Evolutionary conservation across 2,113 vertebrate species (phyloP), one percentile per base, ranked within the genome.

Genomic region (Rissa tridactyla): DNA sequence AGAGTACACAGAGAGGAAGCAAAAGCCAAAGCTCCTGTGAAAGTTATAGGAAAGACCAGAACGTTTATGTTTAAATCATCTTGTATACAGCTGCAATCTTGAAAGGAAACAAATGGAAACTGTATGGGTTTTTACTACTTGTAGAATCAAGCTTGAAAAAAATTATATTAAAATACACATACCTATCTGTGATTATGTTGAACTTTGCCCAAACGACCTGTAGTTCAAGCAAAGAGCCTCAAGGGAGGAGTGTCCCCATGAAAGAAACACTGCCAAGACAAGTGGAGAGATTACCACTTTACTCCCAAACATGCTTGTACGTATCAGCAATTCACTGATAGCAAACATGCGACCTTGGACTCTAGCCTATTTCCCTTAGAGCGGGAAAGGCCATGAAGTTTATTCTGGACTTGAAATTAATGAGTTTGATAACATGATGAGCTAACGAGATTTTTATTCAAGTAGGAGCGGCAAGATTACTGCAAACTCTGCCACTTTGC

Each of bases 331-430:
- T 19, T 76, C 70, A 29, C 52, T 8, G 46, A 42, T 1, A 15
- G 77, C 80, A 88, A 94, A 91, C 83, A 42, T 6, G 14, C 4
- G 1, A 58, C 20, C 68, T 49, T 90, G 95, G 92, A 80, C 78
- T 79, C 62, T 4, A 87, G 87, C 90, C 89, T 47, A 9, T 3
- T 89, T 51, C 70, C 62, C 47, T 62, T 12, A 5, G 29, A 58
- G 71, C 3, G 0, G 34, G 66, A 91, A 94, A 96, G 51, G 68
- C 82, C 75, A 36, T 2, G 3, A 77, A 88, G 70, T 82, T 94
- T 85, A 77, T 34, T 82, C 38, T 85, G 78, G 83, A 76, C 66
- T 82, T 51, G 66, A 92, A 95, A 94, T 68, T 34, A 57, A 68
- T 29, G 46, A 80, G 38, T 23, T 30, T 69, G 40, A 69, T 79